Percentiles rank a stretch among this genome's conserved stretches.
These are phyloP conservation scores for Xestobium rufovillosum DNA, from an alignment of 2,888 invertebrate genomes.

Conservation along the genomic window DNA sequence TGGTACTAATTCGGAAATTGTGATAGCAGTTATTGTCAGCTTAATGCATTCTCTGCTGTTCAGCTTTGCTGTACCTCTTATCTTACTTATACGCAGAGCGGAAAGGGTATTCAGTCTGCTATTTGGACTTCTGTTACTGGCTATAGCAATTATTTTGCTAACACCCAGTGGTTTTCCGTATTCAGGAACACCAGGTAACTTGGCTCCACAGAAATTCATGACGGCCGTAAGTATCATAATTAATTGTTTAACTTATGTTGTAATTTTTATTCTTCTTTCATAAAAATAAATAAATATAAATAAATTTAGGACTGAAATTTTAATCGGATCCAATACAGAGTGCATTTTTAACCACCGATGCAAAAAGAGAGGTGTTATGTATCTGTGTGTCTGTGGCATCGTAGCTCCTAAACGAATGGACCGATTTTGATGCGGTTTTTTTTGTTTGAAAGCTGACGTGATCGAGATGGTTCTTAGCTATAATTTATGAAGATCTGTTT, in stretches of 20 bases:
- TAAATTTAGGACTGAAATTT: too few species aligned
- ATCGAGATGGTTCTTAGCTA: too few species aligned
- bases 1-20: conserved; percentile 61
- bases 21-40: conserved; percentile 49
- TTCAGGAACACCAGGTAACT: conserved; percentile 52
- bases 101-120: conserved; percentile 48
- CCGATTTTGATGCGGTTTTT: too few species aligned
- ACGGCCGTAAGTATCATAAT: conserved; percentile 51
- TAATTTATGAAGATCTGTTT: too few species aligned
- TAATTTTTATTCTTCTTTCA: too few species aligned
- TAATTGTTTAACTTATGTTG: conserved; percentile 5
- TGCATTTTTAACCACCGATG: too few species aligned
- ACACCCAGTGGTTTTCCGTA: conserved; percentile 72
- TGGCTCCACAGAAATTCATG: conserved; percentile 69
- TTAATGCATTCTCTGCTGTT: conserved; percentile 43
- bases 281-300: too few species aligned
- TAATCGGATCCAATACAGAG: too few species aligned
- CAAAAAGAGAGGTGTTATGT: neutral
- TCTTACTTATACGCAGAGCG: conserved; percentile 44
- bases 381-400: neutral
- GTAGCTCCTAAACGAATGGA: too few species aligned
- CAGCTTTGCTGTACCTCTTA: conserved; percentile 44
- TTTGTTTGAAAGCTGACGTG: too few species aligned
- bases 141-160: conserved; percentile 50
- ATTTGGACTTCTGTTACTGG: conserved; percentile 47